Base-by-base conservation (phyloP, 1,140 invertebrate species). In the Meloidogyne hapla region DNA sequence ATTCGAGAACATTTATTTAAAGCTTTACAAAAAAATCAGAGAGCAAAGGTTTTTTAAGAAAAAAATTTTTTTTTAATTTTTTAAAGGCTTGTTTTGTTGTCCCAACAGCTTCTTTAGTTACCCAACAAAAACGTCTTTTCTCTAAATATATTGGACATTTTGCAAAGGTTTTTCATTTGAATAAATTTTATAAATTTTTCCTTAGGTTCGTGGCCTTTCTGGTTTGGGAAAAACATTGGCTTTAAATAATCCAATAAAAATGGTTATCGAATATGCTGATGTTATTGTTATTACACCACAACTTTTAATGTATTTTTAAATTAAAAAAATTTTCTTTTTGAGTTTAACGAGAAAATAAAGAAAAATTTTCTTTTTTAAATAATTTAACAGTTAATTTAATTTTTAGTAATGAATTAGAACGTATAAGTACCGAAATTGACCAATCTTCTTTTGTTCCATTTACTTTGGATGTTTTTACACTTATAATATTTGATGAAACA, bases 401-500 rank as follows among this genome's bases (percentile, higher is more conserved):
- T 56, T 56, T 40, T 9, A 65, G 42, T 45, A 28, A 62, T 10
- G 40, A 66, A 62, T 66, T 61, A 15, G 68, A 56, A 13, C 56
- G 63, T 38, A 42, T 28, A n/a, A n/a, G 68, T 23, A 45, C 79
- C 13, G 26, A 77, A 21, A n/a, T 77, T 21, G 48, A 56, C n/a
- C 18, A 56, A 56, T 56, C 48, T 56, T 56, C 48, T 21, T 56
- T 56, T 56, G 18, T 56, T 56, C 48, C 48, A 1, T 71, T 42
- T 13, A 18, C 69, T 79, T 72, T 72, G 10, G 25, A 62, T 62
- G 4, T 18, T 67, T 80, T 80, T 38, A 69, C 78, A 12, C 23
- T 80, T 25, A 75, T 80, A n/a, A 38, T 80, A 21, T 80, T 80
- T 40, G 78, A 80, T 33, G 78, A 80, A 63, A 75, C 77, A 23